Percentiles rank a stretch among this genome's conserved stretches.
These are phyloP conservation scores for Pseudoatta argentina DNA, from an alignment of 1,140 invertebrate species.

Conservation along the genomic window DNA sequence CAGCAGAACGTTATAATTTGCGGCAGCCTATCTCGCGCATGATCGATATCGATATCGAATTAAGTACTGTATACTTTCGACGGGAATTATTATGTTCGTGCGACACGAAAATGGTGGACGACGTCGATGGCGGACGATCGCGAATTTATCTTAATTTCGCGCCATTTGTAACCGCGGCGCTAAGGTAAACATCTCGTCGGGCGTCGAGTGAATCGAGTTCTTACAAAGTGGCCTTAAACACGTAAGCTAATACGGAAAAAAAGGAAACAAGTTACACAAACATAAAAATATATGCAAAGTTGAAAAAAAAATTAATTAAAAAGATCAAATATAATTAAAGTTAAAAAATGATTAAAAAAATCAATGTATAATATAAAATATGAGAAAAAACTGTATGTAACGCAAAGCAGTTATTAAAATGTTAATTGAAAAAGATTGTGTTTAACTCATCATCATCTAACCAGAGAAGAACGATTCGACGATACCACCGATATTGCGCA, in stretches of 20 bases:
- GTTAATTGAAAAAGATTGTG: background rate
- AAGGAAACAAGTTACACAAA: background rate
- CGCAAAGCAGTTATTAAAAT: background rate
- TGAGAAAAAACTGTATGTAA: background rate
- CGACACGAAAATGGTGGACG: slow-evolving; percentile 63
- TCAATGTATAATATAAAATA: background rate
- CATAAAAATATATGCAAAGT: background rate
- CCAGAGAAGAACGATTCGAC: background rate
- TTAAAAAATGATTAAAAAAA: background rate
- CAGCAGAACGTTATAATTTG: slow-evolving; percentile 57
- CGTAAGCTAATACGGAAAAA: slow-evolving; percentile 16
- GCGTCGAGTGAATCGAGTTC: slow-evolving; percentile 45
- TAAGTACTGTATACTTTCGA: slow-evolving; percentile 62
- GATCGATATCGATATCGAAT: slow-evolving; percentile 64
- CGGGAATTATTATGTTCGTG: slow-evolving; percentile 69
- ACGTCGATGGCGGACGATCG: slow-evolving; percentile 54
- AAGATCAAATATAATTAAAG: background rate
- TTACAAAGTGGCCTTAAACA: slow-evolving; percentile 43
- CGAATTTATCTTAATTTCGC: slow-evolving; percentile 63
- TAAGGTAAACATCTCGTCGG: slow-evolving; percentile 53
- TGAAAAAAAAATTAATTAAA: slow-evolving; percentile 7
- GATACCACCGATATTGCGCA: slow-evolving; percentile 40
- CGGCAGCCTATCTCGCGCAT: slow-evolving; percentile 53
- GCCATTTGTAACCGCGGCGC: slow-evolving; percentile 45
- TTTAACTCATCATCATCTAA: background rate